Base-by-base conservation (phyloP, 2,113 vertebrate species). In the Austrofundulus limnaeus region DNA sequence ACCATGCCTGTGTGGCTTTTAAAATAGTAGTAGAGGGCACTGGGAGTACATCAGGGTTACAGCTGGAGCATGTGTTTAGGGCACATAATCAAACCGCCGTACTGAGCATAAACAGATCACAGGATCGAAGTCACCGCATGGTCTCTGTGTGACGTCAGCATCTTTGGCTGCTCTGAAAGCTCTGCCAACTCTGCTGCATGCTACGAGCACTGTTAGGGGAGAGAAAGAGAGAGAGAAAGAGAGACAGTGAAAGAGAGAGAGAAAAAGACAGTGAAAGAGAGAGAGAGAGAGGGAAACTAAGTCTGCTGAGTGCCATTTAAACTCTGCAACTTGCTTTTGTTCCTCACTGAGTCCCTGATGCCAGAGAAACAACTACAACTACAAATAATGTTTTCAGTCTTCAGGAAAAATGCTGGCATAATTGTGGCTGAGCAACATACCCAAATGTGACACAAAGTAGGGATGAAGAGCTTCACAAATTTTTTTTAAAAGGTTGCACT, bases 51-150 rank as follows among this genome's bases (percentile, higher is more conserved):
- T 60, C 68, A 61, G 74, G 71, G 79, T 69, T 83, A 51, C 77
- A 81, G 70, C 69, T 74, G 83, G 76, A 67, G 61, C 52, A 57
- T 75, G 72, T 74, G 75, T 82, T 70, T 66, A 34, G 24, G 81
- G 75, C 64, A 10, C 38, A 16, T 42, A 3, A 85, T 79, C 83
- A 86, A 77, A 85, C 81, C 80, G 38, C 71, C 34, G 77, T 63
- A 17, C 57, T 50, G 65, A 77, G 76, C 68, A 20, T 71, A 78
- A 85, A 86, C 82, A 89, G 80, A 90, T 90, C 86, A 90, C 78
- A 89, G 67, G 66, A 66, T 63, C 34, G 23, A 17, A 73, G 69
- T 66, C 66, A 71, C 89, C 83, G 34, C 86, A 88, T 76, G 75
- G 75, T 78, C 87, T 74, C 78, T 2, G 13, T 38, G 68, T 85